Percentiles rank a stretch among this genome's conserved stretches.
Evolutionary conservation across 2,888 invertebrate species (phyloP).

Genomic region (Lasioglossum lativentre): DNA sequence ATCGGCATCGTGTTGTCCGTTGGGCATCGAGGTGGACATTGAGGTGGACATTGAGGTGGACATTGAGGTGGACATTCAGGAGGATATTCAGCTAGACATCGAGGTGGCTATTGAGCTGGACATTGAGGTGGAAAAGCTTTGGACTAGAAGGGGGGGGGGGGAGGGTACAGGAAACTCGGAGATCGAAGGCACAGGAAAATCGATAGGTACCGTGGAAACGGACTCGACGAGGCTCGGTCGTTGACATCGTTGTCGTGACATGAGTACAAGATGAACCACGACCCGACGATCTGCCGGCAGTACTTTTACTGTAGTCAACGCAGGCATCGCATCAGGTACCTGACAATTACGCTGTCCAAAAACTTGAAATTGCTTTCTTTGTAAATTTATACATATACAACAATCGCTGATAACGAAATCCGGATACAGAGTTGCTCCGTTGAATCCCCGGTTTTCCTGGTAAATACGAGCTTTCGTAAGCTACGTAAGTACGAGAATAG

Average conservation of each 20-base stretch:
- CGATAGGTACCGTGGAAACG: slow-evolving; percentile 50
- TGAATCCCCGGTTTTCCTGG: background rate
- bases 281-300: slow-evolving; percentile 78
- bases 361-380: background rate
- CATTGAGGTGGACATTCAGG: background rate
- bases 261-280: slow-evolving; percentile 80
- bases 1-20: background rate
- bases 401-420: background rate
- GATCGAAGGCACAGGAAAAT: slow-evolving; percentile 40
- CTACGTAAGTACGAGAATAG: background rate
- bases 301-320: slow-evolving; percentile 83
- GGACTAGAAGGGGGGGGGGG: background rate
- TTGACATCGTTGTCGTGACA: slow-evolving; percentile 65
- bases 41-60: background rate
- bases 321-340: slow-evolving; percentile 80
- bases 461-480: background rate
- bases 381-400: background rate
- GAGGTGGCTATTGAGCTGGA: background rate
- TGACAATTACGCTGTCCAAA: background rate
- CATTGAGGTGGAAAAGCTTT: background rate
- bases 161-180: background rate
- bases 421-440: background rate
- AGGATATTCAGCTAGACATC: no score
- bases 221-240: slow-evolving; percentile 41
- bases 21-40: background rate